Conservation (phyloP, 2,113 vertebrate species). For the Aramus guarauna region DNA sequence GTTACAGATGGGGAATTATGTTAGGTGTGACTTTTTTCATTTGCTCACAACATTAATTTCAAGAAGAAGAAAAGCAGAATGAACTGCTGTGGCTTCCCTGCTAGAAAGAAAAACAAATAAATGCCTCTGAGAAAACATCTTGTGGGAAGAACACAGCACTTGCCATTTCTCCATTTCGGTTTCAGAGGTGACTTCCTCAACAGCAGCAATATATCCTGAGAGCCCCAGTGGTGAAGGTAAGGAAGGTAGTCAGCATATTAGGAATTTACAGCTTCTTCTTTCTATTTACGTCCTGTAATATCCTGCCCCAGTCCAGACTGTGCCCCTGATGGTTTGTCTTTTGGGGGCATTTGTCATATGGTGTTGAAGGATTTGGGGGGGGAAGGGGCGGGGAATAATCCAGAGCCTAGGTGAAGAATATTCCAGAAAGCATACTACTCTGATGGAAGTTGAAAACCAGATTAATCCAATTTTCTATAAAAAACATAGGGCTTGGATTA, state of each 20-base stretch:
- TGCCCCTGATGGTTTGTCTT: background rate
- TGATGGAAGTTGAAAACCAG: background rate
- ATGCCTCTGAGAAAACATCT: background rate
- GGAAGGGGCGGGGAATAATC: too few relatives aligned
- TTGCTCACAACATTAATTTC: conserved; percentile 7
- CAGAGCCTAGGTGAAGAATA: background rate
- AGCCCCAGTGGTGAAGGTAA: background rate
- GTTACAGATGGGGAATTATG: background rate
- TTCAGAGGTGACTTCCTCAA: conserved; percentile 15
- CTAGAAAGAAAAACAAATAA: background rate
- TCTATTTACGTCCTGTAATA: background rate
- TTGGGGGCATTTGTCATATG: background rate
- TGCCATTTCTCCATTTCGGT: background rate
- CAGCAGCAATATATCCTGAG: background rate
- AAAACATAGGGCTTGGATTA: background rate
- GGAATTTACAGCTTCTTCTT: conserved; percentile 3
- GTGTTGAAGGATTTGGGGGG: background rate
- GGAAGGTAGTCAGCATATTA: background rate
- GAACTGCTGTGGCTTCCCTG: background rate
- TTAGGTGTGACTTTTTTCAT: conserved; percentile 22
- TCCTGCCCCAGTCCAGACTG: background rate
- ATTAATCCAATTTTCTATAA: background rate
- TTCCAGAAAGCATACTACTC: background rate
- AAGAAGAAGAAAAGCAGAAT: background rate
- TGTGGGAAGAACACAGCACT: background rate